Evolutionary conservation across 2,113 vertebrate genomes (phyloP).

Genomic region (Lota lota): DNA sequence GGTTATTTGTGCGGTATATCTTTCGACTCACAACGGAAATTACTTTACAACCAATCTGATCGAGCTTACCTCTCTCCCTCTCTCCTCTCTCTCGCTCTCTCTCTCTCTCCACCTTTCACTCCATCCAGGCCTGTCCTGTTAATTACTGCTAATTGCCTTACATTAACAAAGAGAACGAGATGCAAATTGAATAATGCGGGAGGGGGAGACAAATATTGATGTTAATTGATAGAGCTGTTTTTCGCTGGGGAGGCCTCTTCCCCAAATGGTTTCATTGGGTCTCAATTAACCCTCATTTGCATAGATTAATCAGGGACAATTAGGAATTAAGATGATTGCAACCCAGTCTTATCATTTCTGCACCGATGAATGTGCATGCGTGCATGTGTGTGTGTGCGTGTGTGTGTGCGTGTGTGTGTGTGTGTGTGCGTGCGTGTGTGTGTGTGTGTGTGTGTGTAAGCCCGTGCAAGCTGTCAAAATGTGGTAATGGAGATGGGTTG

Average conservation of each 20-base stretch:
- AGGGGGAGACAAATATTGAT: conserved; percentile 74
- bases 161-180: conserved; percentile 84
- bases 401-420: background rate
- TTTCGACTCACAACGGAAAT: too few relatives aligned
- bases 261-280: conserved; percentile 59
- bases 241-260: conserved; percentile 25
- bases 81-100: background rate
- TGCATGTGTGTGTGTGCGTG: conserved; percentile 1
- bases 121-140: conserved; percentile 56
- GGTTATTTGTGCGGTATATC: too few relatives aligned
- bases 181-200: conserved; percentile 68
- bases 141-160: conserved; percentile 86
- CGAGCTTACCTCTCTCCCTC: background rate
- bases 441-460: too few relatives aligned
- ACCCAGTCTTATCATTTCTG: conserved; percentile 33
- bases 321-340: conserved; percentile 65
- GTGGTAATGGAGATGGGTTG: too few relatives aligned
- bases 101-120: background rate
- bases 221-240: conserved; percentile 61
- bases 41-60: too few relatives aligned
- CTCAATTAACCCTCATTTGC: conserved; percentile 71
- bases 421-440: too few relatives aligned
- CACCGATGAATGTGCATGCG: background rate
- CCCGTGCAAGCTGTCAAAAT: too few relatives aligned
- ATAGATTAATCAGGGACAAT: conserved; percentile 69